A percentile compares a stretch with the other conserved stretches of the same genome.
Conservation (phyloP, 2,113 vertebrate species). For the Esox niger region DNA sequence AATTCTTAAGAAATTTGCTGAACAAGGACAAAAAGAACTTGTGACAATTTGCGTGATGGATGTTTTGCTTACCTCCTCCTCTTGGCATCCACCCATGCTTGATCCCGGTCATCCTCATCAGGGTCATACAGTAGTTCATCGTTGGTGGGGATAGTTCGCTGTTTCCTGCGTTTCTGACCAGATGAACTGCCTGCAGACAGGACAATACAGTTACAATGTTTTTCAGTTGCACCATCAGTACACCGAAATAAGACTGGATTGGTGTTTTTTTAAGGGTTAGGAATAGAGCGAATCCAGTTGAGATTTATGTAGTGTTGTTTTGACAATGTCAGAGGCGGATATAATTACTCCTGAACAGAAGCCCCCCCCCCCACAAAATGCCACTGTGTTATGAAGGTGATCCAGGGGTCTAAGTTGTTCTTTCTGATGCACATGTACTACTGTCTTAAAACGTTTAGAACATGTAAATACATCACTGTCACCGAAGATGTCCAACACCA, state of each 20-base stretch:
- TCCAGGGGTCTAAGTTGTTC: no score
- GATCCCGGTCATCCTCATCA: constrained; percentile 87
- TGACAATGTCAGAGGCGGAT: no score
- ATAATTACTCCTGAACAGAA: no score
- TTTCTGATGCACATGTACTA: no score
- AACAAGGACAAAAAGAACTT: not conserved
- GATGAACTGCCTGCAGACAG: constrained; percentile 64
- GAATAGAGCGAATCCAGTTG: no score
- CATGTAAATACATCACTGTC: no score
- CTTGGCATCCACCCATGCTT: constrained; percentile 89
- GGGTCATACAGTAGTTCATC: constrained; percentile 95
- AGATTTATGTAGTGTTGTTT: no score
- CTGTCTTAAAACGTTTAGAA: no score
- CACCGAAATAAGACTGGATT: not conserved
- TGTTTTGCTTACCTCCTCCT: constrained; percentile 74
- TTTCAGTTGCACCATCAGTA: not conserved
- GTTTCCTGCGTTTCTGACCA: constrained; percentile 61
- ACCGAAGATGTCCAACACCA: no score
- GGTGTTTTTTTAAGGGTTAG: not conserved
- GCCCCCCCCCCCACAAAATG: no score
- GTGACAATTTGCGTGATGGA: not conserved
- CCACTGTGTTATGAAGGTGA: no score
- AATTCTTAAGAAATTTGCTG: no score
- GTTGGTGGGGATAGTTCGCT: constrained; percentile 79
- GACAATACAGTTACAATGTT: not conserved